These are phyloP conservation scores for Podiceps cristatus DNA, from an alignment of 2,113 vertebrate species.

Conservation along the genomic window DNA sequence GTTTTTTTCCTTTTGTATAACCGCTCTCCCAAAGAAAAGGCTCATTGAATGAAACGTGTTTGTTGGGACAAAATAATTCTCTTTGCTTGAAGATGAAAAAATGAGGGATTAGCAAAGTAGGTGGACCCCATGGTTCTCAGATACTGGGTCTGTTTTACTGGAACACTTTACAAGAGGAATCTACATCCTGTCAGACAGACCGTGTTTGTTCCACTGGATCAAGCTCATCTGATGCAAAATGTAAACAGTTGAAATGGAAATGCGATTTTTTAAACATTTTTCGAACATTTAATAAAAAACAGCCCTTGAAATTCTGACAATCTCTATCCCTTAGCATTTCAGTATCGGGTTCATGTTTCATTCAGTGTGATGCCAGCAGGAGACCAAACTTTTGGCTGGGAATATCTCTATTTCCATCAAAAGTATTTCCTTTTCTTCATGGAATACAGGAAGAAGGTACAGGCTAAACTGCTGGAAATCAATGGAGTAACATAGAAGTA, in stretches of 20 bases:
- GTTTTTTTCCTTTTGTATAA: neutral
- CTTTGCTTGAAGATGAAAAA: neutral
- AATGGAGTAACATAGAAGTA: neutral
- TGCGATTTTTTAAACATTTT: neutral
- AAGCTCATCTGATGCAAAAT: neutral
- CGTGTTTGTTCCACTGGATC: neutral
- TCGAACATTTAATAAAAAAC: neutral
- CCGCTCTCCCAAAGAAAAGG: neutral
- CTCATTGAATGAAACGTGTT: neutral
- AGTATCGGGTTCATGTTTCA: neutral
- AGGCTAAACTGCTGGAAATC: neutral
- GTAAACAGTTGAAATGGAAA: neutral
- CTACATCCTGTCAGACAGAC: neutral
- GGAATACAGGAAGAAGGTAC: neutral
- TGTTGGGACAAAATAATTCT: neutral
- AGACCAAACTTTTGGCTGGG: neutral
- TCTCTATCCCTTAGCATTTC: neutral
- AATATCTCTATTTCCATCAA: neutral
- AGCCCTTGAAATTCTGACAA: neutral
- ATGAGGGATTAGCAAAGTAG: neutral
- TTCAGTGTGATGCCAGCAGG: neutral
- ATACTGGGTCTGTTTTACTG: neutral
- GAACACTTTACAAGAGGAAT: neutral
- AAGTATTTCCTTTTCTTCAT: neutral
- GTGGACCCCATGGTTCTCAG: neutral